phyloP scores from a whole-genome alignment of 2,113 vertebrate genomes.

The Paralichthys olivaceus region DNA sequence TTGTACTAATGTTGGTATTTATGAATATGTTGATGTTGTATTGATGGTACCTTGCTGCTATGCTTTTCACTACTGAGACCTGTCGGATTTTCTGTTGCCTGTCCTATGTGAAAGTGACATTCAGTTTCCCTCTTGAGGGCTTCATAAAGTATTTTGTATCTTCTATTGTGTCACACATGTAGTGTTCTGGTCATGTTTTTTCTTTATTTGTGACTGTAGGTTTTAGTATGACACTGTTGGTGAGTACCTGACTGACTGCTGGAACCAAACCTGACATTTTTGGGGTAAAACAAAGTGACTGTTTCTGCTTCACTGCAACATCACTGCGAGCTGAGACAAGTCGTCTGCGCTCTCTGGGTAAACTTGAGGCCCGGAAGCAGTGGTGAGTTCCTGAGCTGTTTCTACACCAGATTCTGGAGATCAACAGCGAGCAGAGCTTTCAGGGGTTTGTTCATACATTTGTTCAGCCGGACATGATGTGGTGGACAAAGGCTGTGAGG shows the following conservation, averaged over 20 bases:
- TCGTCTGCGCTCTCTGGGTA: not conserved
- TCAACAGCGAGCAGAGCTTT: not conserved
- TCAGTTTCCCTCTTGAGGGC: too few species aligned
- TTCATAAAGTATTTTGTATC: too few species aligned
- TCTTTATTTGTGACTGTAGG: not conserved
- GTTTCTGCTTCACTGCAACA: not conserved
- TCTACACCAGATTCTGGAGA: not conserved
- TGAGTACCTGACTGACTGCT: not conserved
- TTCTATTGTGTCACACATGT: too few species aligned
- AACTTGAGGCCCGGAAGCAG: not conserved
- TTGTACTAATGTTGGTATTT: too few species aligned
- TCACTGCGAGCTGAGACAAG: not conserved
- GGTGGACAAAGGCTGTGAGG: constrained; percentile 83
- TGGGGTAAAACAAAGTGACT: not conserved
- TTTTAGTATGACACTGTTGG: not conserved
- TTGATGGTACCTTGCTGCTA: too few species aligned
- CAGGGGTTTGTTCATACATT: constrained; percentile 10
- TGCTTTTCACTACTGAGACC: too few species aligned
- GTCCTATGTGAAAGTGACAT: too few species aligned
- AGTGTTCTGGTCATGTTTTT: not conserved
- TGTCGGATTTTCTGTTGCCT: too few species aligned
- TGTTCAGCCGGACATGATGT: constrained; percentile 85
- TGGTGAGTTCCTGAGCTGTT: not conserved
- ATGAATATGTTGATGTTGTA: too few species aligned
- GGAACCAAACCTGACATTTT: not conserved